Evolutionary conservation across 2,113 vertebrate genomes (phyloP).

Genomic region (Neofelis nebulosa): DNA sequence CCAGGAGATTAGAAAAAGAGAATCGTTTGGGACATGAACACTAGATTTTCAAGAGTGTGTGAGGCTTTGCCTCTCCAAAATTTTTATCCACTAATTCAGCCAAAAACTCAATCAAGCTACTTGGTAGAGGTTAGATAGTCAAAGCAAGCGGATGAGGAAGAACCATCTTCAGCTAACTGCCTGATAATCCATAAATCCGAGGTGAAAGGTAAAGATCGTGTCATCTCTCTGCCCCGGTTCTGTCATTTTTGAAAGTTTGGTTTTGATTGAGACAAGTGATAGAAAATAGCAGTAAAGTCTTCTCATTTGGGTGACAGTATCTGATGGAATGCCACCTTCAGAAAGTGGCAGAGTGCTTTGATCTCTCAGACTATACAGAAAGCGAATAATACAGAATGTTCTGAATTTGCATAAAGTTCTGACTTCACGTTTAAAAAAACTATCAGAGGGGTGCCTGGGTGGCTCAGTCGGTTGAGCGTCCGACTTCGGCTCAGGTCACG

Average conservation of each 20-base stretch:
- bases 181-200: neutral
- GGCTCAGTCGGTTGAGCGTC: too few relatives aligned
- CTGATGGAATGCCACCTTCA: neutral
- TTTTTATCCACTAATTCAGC: neutral
- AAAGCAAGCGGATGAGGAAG: neutral
- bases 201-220: neutral
- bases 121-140: neutral
- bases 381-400: neutral
- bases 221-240: neutral
- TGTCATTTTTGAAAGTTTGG: conserved; percentile 30
- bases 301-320: neutral
- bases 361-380: neutral
- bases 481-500: too few relatives aligned
- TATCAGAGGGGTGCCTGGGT: too few relatives aligned
- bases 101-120: neutral
- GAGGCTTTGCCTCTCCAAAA: neutral
- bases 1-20: neutral
- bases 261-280: neutral
- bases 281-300: conserved; percentile 19
- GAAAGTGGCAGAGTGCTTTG: conserved; percentile 35
- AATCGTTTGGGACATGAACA: neutral
- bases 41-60: conserved; percentile 28
- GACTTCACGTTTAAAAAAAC: neutral
- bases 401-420: neutral
- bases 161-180: neutral